Evolutionary conservation across 2,797 vertebrate species (phyloP), one percentile per base, ranked within the genome.

Genomic region (Kryptopterus vitreolus): DNA sequence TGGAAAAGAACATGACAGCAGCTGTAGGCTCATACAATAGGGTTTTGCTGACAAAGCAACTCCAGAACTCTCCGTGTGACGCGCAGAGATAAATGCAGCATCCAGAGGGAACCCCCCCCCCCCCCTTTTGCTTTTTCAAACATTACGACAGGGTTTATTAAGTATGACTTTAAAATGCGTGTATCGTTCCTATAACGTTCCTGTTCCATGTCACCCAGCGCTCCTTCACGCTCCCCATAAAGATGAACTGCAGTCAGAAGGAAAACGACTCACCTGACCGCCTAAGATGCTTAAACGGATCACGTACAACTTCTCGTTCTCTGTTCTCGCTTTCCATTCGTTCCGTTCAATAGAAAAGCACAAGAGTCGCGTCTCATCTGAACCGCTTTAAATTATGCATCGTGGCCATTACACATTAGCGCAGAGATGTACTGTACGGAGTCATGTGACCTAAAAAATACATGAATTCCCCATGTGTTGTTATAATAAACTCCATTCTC

Each of bases 21-120:
- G 75, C 80, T 58, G 73, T 85, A 76, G n/a, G n/a, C n/a, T 85
- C 63, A 52, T 74, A 76, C 76, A 82, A 73, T 58, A 71, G 58
- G 22, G 76, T 81, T 81, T 75, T 87, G 89, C 90, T 89, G 89
- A 90, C 85, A 86, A 66, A 81, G 86, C 90, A 89, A 84, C 84
- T 91, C 83, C 88, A 13, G 58, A 90, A 88, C 85, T 81, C 82
- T 85, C 79, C 82, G 65, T 84, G 82, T 86, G 79, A 78, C 75
- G 83, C 84, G 63, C 80, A 66, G 75, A 87, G 88, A 88, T 88
- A 81, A 88, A 88, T 80, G 71, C 81, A 79, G 74, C 80, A 81
- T 85, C 84, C 87, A 86, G 77, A 87, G 86, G 31, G 26, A 78
- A 74, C n/a, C n/a, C n/a, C n/a, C n/a, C n/a, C n/a, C n/a, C n/a